Evolutionary conservation across 2,113 vertebrate species (phyloP).

Genomic region (Cinclus mexicanus): DNA sequence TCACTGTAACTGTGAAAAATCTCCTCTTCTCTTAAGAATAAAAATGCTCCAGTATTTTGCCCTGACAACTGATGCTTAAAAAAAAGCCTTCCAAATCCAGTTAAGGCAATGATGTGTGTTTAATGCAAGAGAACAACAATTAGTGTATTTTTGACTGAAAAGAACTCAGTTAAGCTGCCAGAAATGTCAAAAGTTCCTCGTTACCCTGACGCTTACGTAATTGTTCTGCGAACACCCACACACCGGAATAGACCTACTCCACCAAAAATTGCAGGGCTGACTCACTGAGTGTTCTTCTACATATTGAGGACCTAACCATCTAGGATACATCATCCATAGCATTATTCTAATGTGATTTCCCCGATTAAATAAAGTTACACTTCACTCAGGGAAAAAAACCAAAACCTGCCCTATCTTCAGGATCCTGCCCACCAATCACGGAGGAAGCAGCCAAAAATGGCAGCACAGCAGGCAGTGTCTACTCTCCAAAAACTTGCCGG

Average conservation of each 20-base stretch:
- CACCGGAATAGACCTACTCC: constrained; percentile 78
- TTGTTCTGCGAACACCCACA: constrained; percentile 77
- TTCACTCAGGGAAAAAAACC: neutral
- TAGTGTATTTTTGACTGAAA: constrained; percentile 73
- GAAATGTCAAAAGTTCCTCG: constrained; percentile 78
- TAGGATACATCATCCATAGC: constrained; percentile 45
- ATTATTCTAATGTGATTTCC: constrained; percentile 41
- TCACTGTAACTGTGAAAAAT: constrained; percentile 39
- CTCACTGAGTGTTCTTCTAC: constrained; percentile 70
- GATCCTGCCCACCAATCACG: neutral
- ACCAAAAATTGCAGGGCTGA: constrained; percentile 73
- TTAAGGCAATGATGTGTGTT: constrained; percentile 64
- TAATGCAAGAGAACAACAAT: constrained; percentile 70
- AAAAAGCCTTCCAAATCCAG: constrained; percentile 51
- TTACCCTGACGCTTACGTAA: constrained; percentile 78
- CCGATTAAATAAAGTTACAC: constrained; percentile 1
- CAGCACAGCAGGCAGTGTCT: neutral
- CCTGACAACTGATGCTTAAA: constrained; percentile 50
- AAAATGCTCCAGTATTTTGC: constrained; percentile 21
- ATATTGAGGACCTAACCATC: constrained; percentile 58
- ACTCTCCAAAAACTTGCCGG: neutral
- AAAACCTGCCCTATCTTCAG: neutral
- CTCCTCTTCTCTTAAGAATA: constrained; percentile 45
- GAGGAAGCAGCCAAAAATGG: constrained; percentile 5
- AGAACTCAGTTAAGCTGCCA: constrained; percentile 74